Conservation (phyloP, 2,113 vertebrate species). For the Seriola aureovittata region DNA sequence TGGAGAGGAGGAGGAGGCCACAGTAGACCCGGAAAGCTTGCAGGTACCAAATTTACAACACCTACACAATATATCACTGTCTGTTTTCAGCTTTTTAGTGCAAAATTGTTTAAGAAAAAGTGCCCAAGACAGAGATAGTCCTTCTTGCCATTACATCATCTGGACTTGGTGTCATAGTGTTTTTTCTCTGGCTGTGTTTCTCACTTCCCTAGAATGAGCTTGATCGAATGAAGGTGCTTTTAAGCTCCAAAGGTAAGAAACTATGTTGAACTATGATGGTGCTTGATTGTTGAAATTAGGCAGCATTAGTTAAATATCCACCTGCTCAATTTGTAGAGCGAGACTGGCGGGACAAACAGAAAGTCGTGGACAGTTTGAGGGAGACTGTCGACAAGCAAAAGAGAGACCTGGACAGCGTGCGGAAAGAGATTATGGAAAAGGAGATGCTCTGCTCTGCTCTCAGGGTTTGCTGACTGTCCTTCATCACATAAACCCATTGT, state of each 20-base stretch:
- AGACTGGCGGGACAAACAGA: constrained; percentile 89
- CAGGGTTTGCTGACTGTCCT: constrained; percentile 82
- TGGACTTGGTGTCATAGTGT: not conserved
- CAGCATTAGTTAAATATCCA: not conserved
- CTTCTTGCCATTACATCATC: not conserved
- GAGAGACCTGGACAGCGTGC: constrained; percentile 87
- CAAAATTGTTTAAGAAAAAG: not conserved
- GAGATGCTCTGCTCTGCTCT: constrained; percentile 92
- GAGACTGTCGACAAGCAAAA: constrained; percentile 89
- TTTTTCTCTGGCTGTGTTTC: not conserved
- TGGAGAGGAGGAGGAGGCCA: constrained; percentile 85
- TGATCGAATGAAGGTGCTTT: constrained; percentile 86
- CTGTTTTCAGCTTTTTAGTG: not conserved
- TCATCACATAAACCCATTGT: not conserved
- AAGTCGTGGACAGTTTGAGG: constrained; percentile 85
- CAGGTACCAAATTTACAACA: constrained; percentile 83
- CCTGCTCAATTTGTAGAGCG: constrained; percentile 83
- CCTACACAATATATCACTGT: not conserved
- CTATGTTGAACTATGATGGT: rapidly evolving
- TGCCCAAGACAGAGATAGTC: not conserved
- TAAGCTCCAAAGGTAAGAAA: constrained; percentile 90
- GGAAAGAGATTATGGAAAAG: constrained; percentile 87
- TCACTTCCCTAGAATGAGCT: constrained; percentile 91
- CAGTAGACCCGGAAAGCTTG: constrained; percentile 89
- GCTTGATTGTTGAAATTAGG: not conserved